phyloP scores from a whole-genome alignment of 2,888 invertebrate genomes.

The Ophonus ardosiacus region DNA sequence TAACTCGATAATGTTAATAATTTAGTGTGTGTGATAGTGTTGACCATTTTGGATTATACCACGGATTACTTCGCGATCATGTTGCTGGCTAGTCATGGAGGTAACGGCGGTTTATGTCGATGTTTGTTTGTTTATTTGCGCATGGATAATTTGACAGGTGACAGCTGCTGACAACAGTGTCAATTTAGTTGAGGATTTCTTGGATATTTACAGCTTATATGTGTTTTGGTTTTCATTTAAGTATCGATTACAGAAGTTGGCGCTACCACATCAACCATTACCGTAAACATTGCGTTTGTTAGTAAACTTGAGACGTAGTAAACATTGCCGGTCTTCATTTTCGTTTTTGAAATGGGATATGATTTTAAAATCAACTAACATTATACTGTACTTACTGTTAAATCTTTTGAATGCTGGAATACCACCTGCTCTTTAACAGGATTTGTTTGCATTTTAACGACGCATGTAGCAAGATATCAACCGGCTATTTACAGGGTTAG shows the following conservation, averaged over 20 bases:
- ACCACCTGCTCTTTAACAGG: too few species aligned
- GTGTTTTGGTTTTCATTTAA: constrained; percentile 16
- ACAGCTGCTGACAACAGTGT: constrained; percentile 2
- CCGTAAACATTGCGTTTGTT: constrained; percentile 2
- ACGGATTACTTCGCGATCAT: constrained; percentile 50
- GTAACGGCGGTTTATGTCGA: constrained; percentile 20
- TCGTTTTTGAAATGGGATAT: background rate
- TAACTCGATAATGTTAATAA: background rate
- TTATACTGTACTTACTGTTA: too few species aligned
- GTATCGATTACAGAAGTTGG: constrained; percentile 28
- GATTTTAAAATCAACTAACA: too few species aligned
- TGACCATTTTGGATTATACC: constrained; percentile 46
- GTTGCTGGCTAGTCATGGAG: constrained; percentile 57
- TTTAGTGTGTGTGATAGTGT: constrained; percentile 12
- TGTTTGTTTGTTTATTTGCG: constrained; percentile 23
- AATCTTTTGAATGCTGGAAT: too few species aligned
- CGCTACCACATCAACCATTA: background rate
- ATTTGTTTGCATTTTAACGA: too few species aligned
- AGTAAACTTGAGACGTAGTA: background rate
- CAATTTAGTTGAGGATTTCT: constrained; percentile 1
- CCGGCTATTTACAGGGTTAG: too few species aligned
- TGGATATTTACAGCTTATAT: background rate
- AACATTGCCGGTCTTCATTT: background rate
- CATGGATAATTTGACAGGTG: background rate
- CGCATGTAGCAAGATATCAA: too few species aligned